A percentile compares a stretch with the other conserved stretches of the same genome.
phyloP scores from a whole-genome alignment of 2,888 invertebrate species.

The Criorhina ranunculi region DNA sequence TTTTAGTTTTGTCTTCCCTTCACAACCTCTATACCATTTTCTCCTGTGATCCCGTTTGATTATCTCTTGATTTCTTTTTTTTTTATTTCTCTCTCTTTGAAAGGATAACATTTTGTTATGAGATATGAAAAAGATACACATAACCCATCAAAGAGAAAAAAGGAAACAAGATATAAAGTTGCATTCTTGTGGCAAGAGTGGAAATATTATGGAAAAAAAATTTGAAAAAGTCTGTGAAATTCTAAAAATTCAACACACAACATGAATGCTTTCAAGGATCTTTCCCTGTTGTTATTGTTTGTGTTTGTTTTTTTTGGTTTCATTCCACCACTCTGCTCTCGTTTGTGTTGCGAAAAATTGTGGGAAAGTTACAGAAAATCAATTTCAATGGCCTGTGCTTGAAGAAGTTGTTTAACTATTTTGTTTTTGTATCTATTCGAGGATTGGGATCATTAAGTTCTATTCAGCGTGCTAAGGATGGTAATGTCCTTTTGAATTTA shows the following conservation, averaged over 20 bases:
- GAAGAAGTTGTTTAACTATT: too few species aligned
- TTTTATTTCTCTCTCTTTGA: too few species aligned
- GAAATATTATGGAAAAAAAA: not conserved
- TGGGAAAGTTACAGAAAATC: constrained; percentile 50
- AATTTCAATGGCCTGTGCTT: constrained; percentile 43
- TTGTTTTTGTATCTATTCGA: constrained; percentile 46
- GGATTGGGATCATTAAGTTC: constrained; percentile 69
- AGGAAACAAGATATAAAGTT: not conserved
- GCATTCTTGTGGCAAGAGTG: constrained; percentile 22
- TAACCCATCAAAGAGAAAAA: constrained; percentile 1
- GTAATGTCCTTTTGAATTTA: constrained; percentile 39
- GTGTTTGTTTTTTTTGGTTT: too few species aligned
- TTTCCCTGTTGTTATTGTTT: constrained; percentile 28
- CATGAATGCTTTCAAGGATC: constrained; percentile 64
- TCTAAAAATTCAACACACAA: constrained; percentile 31
- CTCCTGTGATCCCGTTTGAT: too few species aligned
- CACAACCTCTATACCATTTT: too few species aligned
- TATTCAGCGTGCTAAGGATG: constrained; percentile 53
- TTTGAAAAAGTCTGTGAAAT: constrained; percentile 5
- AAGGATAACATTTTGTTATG: too few species aligned
- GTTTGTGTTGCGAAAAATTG: constrained; percentile 31
- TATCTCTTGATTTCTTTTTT: too few species aligned
- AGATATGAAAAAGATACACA: too few species aligned
- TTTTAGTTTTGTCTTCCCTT: too few species aligned
- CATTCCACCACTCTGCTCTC: not conserved